A percentile compares a stretch with the other conserved stretches of the same genome.
Evolutionary conservation across 2,797 vertebrate species (phyloP).

Genomic region (Amniataba percoides): DNA sequence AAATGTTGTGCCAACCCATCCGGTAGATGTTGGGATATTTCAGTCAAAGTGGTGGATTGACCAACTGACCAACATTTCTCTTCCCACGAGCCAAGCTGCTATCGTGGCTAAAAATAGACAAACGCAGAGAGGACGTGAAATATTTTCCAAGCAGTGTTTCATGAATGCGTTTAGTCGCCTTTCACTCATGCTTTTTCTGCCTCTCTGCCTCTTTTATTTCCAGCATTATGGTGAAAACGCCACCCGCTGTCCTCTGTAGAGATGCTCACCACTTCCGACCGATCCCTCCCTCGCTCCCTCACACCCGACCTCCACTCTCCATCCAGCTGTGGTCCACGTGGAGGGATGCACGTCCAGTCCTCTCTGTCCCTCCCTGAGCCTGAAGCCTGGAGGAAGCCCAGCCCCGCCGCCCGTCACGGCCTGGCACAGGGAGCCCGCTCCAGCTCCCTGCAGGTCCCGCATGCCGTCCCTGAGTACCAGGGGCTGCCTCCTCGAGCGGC

Average conservation of each 20-base stretch:
- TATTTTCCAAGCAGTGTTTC: slow-evolving; percentile 14
- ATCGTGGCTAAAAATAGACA: slow-evolving; percentile 27
- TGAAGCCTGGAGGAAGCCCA: slow-evolving; percentile 85
- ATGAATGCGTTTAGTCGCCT: slow-evolving; percentile 4
- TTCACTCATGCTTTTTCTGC: slow-evolving; percentile 24
- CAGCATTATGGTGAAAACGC: slow-evolving; percentile 88
- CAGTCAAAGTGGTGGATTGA: not conserved
- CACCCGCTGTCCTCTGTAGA: slow-evolving; percentile 80
- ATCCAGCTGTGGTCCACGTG: slow-evolving; percentile 40
- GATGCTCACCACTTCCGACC: slow-evolving; percentile 86
- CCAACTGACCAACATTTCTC: not conserved
- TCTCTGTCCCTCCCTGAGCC: slow-evolving; percentile 89
- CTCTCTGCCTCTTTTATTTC: slow-evolving; percentile 20
- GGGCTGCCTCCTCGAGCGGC: slow-evolving; percentile 82
- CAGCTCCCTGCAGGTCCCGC: slow-evolving; percentile 88
- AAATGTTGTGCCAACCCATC: not conserved
- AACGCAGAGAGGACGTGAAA: slow-evolving; percentile 3
- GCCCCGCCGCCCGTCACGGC: slow-evolving; percentile 69
- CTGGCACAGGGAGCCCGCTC: slow-evolving; percentile 85
- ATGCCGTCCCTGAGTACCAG: slow-evolving; percentile 80
- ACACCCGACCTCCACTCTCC: slow-evolving; percentile 61
- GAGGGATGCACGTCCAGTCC: slow-evolving; percentile 74
- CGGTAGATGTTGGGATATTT: not conserved
- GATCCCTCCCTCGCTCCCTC: slow-evolving; percentile 76
- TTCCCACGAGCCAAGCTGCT: slow-evolving; percentile 3